These are phyloP conservation scores for Podotricha telesiphe DNA, from an alignment of 2,888 invertebrate genomes.

Conservation along the genomic window DNA sequence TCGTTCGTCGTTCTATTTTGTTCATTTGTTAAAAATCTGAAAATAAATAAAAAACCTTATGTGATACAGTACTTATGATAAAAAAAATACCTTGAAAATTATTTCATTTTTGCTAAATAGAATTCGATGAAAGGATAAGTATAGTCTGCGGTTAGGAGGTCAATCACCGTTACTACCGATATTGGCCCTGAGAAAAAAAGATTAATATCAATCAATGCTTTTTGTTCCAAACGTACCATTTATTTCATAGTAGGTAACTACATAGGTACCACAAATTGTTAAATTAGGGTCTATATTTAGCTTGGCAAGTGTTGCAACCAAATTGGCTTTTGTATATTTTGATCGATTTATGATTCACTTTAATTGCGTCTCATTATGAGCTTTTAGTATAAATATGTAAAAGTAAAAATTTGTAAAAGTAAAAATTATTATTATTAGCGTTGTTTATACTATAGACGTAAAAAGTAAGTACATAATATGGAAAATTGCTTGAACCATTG, in stretches of 20 bases:
- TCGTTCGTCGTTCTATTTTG: too few species aligned
- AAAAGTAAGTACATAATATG: not conserved
- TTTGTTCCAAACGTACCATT: constrained; percentile 52
- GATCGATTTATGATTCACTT: constrained; percentile 28
- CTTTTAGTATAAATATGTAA: not conserved
- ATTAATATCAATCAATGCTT: constrained; percentile 58
- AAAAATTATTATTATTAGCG: too few species aligned
- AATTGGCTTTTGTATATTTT: constrained; percentile 17
- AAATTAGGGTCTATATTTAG: constrained; percentile 15
- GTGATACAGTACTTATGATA: not conserved
- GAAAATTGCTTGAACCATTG: too few species aligned
- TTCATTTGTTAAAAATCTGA: too few species aligned
- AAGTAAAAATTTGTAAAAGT: too few species aligned
- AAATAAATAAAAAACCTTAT: too few species aligned
- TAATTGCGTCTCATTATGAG: not conserved
- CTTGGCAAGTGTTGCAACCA: constrained; percentile 22
- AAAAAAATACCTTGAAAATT: not conserved
- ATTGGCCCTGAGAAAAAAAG: constrained; percentile 43
- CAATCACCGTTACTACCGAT: constrained; percentile 57
- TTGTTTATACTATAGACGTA: too few species aligned
- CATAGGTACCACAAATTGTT: constrained; percentile 14
- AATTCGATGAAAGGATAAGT: constrained; percentile 60
- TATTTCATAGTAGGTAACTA: constrained; percentile 28
- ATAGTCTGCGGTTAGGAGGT: constrained; percentile 64
- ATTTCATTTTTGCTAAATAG: constrained; percentile 45